Conservation (phyloP, 2,888 invertebrate species). For the Enchytraeus crypticus region DNA sequence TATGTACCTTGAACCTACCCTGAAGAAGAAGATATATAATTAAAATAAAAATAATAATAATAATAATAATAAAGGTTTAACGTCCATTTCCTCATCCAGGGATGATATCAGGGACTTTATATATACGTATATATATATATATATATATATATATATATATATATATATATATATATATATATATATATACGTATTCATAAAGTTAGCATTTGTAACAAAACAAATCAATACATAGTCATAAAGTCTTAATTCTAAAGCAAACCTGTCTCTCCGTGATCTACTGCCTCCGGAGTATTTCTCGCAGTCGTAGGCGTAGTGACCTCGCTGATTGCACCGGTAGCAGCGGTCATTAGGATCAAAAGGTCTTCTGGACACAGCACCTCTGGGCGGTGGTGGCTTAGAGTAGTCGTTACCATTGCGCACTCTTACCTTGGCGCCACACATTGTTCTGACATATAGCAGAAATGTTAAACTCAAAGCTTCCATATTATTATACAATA, state of each 20-base stretch:
- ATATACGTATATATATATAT: no score
- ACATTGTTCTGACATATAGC: constrained; percentile 2
- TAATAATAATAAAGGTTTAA: no score
- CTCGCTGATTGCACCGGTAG: constrained; percentile 85
- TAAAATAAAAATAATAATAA: no score
- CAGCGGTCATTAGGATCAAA: constrained; percentile 84
- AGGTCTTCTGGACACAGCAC: neutral
- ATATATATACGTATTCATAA: neutral
- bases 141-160: constrained; percentile 1
- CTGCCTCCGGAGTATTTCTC: constrained; percentile 18
- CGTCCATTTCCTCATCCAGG: no score
- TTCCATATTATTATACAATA: no score
- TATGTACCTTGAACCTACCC: no score
- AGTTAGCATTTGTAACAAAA: neutral
- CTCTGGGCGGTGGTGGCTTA: neutral
- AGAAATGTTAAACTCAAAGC: no score
- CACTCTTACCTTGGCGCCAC: neutral
- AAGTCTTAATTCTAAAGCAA: neutral
- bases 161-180: neutral
- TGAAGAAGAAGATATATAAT: no score
- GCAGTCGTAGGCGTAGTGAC: constrained; percentile 86
- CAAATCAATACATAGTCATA: neutral
- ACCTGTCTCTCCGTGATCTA: neutral
- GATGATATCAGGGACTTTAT: no score
- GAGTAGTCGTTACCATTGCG: neutral